Evolutionary conservation across 1,140 invertebrate genomes (phyloP), one percentile per base, ranked within the genome.

Genomic region (Palaemon carinicauda): DNA sequence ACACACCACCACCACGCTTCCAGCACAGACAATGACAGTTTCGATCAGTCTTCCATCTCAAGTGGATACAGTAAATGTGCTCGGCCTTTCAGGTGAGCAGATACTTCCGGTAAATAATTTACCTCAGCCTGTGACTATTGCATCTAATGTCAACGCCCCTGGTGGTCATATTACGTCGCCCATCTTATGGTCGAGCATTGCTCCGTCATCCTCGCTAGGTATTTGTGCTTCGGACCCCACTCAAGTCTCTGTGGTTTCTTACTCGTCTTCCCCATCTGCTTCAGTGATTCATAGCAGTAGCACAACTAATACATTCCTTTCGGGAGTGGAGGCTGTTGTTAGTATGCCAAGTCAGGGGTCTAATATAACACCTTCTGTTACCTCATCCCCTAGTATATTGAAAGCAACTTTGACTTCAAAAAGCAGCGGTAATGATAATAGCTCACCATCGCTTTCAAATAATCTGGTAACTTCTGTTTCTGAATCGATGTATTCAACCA

Each of bases 21-120:
- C 78, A 60, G 78, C 78, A 19, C 52, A 54, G 33, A 80, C 78
- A 17, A 56, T 60, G 78, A 80, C 78, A 31, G 78, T 80, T 7
- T 80, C 78, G 19, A 24, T 65, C 15, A 29, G 53, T 60, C 12
- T 54, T 15, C 53, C 78, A 41, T 60, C 78, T n/a, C 54, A 29
- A n/a, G 53, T 80, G 29, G 54, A 29, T 41, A 60, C 54, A 19
- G 56, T 33, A 31, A 33, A 21, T 33, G 17, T 33, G 17, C 33
- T 60, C 17, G 29, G 29, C 19, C 31, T 27, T 7, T 33, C 21
- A 14, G 33, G 33, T n/a, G 19, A 80, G 5, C 78, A 31, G 12
- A 17, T 56, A n/a, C 21, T 21, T 54, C 4, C 12, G 31, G 15
- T 2, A n/a, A 29, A 54, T 60, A 33, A 33, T 29, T 80, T 56